These are phyloP conservation scores for Stramonita haemastoma DNA, from an alignment of 2,888 invertebrate genomes.

Conservation along the genomic window DNA sequence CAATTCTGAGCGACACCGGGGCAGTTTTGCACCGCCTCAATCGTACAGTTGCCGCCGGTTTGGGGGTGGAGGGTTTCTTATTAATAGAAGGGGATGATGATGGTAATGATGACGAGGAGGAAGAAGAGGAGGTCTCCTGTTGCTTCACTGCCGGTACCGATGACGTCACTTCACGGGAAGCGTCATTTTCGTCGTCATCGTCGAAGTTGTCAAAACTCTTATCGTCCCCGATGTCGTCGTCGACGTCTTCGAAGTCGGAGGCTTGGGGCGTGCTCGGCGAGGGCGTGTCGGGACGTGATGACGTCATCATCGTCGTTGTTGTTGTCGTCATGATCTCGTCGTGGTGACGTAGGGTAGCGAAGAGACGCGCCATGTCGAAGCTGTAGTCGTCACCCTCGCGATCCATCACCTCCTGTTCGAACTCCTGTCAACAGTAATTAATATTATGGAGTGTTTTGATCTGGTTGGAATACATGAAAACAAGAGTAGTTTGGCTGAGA, in stretches of 20 bases:
- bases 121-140: not conserved
- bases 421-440: constrained; percentile 2
- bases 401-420: constrained; percentile 2
- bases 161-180: not conserved
- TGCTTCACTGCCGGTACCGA: not conserved
- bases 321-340: not conserved
- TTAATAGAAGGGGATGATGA: not conserved
- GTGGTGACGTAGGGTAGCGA: constrained; percentile 13
- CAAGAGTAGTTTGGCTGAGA: no score
- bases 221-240: not conserved
- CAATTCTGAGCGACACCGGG: not conserved
- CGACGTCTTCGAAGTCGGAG: constrained; percentile 18
- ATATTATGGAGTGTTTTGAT: no score
- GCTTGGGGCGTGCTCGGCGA: not conserved
- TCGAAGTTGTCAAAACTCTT: no score
- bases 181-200: not conserved
- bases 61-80: not conserved
- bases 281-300: not conserved
- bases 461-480: no score
- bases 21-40: not conserved
- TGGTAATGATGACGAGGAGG: not conserved
- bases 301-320: no score
- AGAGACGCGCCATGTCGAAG: constrained; percentile 7
- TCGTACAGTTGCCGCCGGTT: not conserved
- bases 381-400: not conserved